Evolutionary conservation across 2,113 vertebrate species (phyloP), one percentile per base, ranked within the genome.

Genomic region (Seriola dumerili): DNA sequence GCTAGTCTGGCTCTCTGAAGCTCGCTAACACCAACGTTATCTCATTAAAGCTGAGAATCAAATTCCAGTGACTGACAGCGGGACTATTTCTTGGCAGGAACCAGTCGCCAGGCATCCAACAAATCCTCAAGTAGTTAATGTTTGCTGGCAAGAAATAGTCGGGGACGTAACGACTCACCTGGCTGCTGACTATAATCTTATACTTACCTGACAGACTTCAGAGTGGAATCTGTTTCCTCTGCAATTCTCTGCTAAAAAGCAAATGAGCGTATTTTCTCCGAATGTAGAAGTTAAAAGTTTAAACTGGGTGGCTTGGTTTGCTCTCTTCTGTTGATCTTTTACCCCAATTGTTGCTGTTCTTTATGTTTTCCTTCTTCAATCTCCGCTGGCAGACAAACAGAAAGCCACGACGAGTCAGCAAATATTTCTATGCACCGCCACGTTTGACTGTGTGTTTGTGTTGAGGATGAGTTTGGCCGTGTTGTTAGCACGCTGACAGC

Each of bases 401-500:
- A 57, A 48, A 59, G 25, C 63, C 65, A 50, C 32, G 58, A 5
- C 16, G 57, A 58, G 44, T 52, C 9, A 36, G n/a, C 44, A 52
- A 19, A 62, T 34, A 62, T 61, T 78, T 78, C 19, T 44, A 38
- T 42, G 54, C 66, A 52, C 5, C 59, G 8, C 3, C 36, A 4
- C 19, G 55, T 57, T n/a, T 44, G 46, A 23, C 46, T 46, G n/a
- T 19, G 57, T 21, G 57, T 68, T 46, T 55, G 16, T 74, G 40
- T 34, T 68, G 9, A 12, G 14, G 23, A 2, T 17, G 65, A 6
- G 48, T 72, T 17, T 63, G 67, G 65, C n/a, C 9, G 32, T 64
- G 77, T 54, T 52, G n/a, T 58, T 48, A n/a, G 36, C 17, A 7
- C 16, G 7, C 82, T 84, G 78, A 86, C 70, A 63, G 34, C 58